phyloP scores from a whole-genome alignment of 2,888 invertebrate species.

The Ditula angustiorana region DNA sequence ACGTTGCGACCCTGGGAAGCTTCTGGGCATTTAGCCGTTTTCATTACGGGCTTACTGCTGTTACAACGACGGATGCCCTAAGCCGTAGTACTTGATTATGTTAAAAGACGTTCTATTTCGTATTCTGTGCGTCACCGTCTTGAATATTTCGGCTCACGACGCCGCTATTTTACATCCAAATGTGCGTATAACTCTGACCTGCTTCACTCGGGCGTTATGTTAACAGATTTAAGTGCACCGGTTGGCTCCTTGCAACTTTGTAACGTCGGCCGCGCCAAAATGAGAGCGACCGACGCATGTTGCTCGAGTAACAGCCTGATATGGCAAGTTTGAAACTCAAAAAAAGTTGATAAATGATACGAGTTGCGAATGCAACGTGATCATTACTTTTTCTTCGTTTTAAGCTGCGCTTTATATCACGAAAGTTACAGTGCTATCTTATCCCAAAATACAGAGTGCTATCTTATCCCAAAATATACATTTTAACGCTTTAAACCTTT shows the following conservation, averaged over 20 bases:
- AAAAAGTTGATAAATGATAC: background rate
- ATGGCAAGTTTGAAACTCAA: background rate
- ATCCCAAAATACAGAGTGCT: too few species aligned
- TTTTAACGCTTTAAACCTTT: too few species aligned
- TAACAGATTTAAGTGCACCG: conserved; percentile 23
- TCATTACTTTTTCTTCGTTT: background rate
- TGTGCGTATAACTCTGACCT: conserved; percentile 12
- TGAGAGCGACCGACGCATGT: background rate
- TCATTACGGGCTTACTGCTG: background rate
- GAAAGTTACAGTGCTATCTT: background rate
- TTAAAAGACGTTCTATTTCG: conserved; percentile 37
- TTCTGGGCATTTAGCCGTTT: background rate
- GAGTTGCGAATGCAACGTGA: too few species aligned
- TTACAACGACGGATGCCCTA: conserved; percentile 11
- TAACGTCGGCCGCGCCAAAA: background rate
- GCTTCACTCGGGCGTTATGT: conserved; percentile 3
- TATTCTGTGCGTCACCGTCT: conserved; percentile 53
- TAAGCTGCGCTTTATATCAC: background rate
- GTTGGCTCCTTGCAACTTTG: conserved; percentile 4
- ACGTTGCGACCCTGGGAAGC: too few species aligned
- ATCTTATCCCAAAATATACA: too few species aligned
- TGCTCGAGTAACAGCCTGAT: background rate
- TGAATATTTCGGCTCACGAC: conserved; percentile 46
- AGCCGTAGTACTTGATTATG: conserved; percentile 24
- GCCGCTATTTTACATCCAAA: conserved; percentile 43